Evolutionary conservation across 2,888 invertebrate species (phyloP).

Genomic region (Mesochorus sp.): DNA sequence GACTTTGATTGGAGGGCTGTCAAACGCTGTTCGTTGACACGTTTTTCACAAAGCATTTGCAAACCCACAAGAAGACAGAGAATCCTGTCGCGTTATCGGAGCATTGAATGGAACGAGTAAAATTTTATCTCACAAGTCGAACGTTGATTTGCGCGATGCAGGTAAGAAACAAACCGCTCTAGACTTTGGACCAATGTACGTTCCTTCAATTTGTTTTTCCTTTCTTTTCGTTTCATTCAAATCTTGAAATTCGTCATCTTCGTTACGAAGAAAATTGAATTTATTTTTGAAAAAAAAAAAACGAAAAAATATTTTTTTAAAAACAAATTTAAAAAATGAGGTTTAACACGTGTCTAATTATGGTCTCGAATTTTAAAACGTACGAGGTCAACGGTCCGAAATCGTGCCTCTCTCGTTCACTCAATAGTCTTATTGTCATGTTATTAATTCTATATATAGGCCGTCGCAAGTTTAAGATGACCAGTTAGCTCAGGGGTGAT

Average conservation of each 20-base stretch:
- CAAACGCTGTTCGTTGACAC: conserved; percentile 50
- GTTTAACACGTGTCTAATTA: too few relatives aligned
- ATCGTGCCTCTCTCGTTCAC: not conserved
- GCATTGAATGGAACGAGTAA: conserved; percentile 20
- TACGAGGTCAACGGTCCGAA: conserved; percentile 33
- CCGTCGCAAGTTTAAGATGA: conserved; percentile 34
- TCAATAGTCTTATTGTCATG: conserved; percentile 21
- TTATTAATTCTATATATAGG: conserved; percentile 46
- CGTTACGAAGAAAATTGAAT: too few relatives aligned
- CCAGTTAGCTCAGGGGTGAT: conserved; percentile 11
- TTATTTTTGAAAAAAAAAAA: too few relatives aligned
- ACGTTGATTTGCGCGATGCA: not conserved
- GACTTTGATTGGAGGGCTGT: conserved; percentile 49
- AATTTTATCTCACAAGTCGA: conserved; percentile 43
- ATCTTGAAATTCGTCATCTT: conserved; percentile 18
- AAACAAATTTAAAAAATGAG: not conserved
- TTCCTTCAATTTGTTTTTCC: not conserved
- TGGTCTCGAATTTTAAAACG: not conserved
- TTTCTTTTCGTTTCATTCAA: not conserved
- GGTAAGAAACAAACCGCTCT: conserved; percentile 23
- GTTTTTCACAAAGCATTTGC: conserved; percentile 10
- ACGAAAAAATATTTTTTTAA: not conserved
- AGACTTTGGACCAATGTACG: not conserved
- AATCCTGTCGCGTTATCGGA: conserved; percentile 2
- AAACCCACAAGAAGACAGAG: conserved; percentile 4